phyloP scores from a whole-genome alignment of 1,140 invertebrate genomes.

The Papilio xuthus region DNA sequence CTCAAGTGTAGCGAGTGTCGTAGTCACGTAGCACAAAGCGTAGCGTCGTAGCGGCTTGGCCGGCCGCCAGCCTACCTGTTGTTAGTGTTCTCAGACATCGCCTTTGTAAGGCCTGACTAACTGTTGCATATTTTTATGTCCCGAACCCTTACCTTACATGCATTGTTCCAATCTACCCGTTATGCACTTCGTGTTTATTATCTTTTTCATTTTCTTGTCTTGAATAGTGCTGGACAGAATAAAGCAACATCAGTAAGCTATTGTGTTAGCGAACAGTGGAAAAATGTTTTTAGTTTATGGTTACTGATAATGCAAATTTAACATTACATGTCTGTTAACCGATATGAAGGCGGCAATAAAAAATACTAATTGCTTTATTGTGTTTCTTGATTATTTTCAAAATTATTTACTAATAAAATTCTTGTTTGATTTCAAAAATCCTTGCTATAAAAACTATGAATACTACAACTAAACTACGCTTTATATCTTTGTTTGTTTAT shows the following conservation, averaged over 20 bases:
- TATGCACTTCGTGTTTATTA: slow-evolving; percentile 30
- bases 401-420: not conserved
- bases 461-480: not conserved
- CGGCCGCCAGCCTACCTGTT: slow-evolving; percentile 46
- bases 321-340: not conserved
- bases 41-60: slow-evolving; percentile 40
- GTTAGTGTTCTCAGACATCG: slow-evolving; percentile 41
- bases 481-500: not conserved
- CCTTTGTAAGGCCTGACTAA: slow-evolving; percentile 44
- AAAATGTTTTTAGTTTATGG: not conserved
- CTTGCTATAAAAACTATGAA: no score
- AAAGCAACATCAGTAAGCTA: not conserved
- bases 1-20: slow-evolving; percentile 38
- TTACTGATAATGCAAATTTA: not conserved
- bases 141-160: slow-evolving; percentile 35
- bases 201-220: slow-evolving; percentile 29
- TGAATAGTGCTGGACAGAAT: not conserved
- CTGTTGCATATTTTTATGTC: slow-evolving; percentile 46
- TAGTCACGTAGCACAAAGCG: slow-evolving; percentile 43
- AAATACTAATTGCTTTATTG: not conserved
- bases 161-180: slow-evolving; percentile 42
- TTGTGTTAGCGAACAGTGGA: not conserved
- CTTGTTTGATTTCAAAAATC: not conserved
- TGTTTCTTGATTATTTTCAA: not conserved
- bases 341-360: not conserved